Evolutionary conservation across 2,888 invertebrate genomes (phyloP).

Genomic region (Nymphalis polychloros): DNA sequence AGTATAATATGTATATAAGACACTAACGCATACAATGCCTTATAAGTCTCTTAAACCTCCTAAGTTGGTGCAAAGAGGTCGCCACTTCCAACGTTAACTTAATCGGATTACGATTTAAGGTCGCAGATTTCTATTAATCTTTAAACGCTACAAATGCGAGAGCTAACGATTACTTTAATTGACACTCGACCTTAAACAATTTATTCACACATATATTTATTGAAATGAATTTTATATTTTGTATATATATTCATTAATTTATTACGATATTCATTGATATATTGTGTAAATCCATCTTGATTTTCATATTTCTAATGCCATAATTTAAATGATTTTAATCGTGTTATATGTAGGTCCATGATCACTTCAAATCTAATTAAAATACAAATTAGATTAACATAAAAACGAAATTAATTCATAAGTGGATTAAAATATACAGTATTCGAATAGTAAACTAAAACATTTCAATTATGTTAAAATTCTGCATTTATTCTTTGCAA

Average conservation of each 20-base stretch:
- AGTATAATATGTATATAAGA: background rate
- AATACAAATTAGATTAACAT: too few relatives aligned
- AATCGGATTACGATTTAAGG: slow-evolving; percentile 32
- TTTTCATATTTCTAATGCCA: too few relatives aligned
- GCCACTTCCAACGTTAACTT: slow-evolving; percentile 21
- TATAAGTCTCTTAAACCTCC: slow-evolving; percentile 9
- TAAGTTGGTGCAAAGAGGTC: slow-evolving; percentile 24
- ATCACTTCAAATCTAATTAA: too few relatives aligned
- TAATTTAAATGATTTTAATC: too few relatives aligned
- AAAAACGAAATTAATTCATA: too few relatives aligned
- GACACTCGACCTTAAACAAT: background rate
- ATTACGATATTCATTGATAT: too few relatives aligned
- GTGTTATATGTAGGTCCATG: too few relatives aligned
- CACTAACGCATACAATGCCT: slow-evolving; percentile 7
- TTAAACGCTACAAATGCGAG: slow-evolving; percentile 6
- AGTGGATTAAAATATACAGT: too few relatives aligned
- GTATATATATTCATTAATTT: background rate
- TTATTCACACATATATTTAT: background rate
- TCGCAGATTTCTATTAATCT: slow-evolving; percentile 19
- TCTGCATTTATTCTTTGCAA: too few relatives aligned
- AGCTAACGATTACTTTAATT: slow-evolving; percentile 5
- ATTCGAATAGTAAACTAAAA: too few relatives aligned
- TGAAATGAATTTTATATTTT: background rate
- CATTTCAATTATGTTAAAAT: too few relatives aligned
- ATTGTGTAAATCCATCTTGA: too few relatives aligned